Evolutionary conservation across 1,140 invertebrate genomes (phyloP).

Genomic region (Diachasma alloeum): DNA sequence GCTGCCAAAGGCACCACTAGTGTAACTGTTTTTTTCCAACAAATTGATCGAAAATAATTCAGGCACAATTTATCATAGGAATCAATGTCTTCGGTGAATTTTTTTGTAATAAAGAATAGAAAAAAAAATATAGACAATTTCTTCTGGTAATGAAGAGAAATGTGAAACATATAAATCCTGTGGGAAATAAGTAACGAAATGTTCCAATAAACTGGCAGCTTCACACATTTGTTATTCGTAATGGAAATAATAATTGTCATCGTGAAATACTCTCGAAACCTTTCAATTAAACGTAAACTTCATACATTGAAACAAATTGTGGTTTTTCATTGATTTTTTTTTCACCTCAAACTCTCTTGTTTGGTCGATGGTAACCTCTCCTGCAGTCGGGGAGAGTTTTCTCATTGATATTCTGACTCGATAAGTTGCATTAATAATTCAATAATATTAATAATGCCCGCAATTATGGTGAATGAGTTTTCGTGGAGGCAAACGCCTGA

Average conservation of each 20-base stretch:
- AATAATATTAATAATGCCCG: conserved; percentile 67
- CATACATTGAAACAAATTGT: conserved; percentile 39
- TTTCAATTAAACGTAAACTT: conserved; percentile 59
- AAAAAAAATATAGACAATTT: neutral
- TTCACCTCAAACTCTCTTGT: conserved; percentile 33
- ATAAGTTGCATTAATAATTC: neutral
- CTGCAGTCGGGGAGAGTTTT: neutral
- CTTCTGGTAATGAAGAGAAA: neutral
- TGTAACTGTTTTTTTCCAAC: neutral
- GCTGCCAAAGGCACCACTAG: neutral
- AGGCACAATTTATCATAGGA: neutral
- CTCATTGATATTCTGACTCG: no score
- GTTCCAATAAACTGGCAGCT: neutral
- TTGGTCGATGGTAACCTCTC: conserved; percentile 39
- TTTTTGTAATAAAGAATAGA: neutral
- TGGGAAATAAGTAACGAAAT: conserved; percentile 11
- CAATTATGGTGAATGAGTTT: conserved; percentile 73
- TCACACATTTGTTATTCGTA: conserved; percentile 49
- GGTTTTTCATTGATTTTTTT: conserved; percentile 25
- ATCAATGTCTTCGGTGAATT: neutral
- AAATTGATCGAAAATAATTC: neutral
- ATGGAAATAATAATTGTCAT: conserved; percentile 53
- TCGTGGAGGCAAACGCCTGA: conserved; percentile 73
- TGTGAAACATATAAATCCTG: neutral
- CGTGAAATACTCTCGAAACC: conserved; percentile 54